These are phyloP conservation scores for Saiga tatarica DNA, from an alignment of 2,113 vertebrate genomes.

Conservation along the genomic window DNA sequence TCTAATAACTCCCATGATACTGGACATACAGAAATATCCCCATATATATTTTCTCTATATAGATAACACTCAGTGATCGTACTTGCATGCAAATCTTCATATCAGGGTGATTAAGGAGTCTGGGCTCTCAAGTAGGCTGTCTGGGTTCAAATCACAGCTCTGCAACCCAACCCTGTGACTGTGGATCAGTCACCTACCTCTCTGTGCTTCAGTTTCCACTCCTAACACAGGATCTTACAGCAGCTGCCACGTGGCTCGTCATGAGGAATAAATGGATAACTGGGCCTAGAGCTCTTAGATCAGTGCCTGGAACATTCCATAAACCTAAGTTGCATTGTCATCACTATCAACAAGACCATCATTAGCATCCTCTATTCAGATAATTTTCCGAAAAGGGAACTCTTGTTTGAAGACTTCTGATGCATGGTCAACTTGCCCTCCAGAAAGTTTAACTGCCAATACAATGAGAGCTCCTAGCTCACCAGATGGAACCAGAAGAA, in stretches of 20 bases:
- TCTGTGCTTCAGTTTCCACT: neutral
- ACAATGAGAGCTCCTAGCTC: too few species aligned
- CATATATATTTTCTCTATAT: neutral
- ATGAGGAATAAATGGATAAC: neutral
- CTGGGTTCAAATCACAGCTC: neutral
- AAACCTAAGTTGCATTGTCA: neutral
- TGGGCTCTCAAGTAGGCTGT: neutral
- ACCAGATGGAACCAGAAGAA: rapidly evolving
- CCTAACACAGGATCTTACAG: neutral
- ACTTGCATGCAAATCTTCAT: neutral
- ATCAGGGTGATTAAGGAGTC: neutral
- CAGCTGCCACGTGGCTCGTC: neutral
- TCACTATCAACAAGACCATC: neutral
- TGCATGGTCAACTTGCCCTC: neutral
- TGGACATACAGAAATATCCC: neutral
- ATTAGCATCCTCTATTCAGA: neutral
- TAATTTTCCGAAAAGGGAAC: neutral
- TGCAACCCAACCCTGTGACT: neutral
- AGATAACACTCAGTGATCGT: neutral
- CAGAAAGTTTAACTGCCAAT: neutral
- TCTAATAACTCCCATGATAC: neutral
- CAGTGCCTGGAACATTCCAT: neutral
- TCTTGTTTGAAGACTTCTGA: neutral
- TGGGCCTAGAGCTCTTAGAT: neutral
- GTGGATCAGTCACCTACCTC: neutral